These are phyloP conservation scores for Notospermus geniculatus DNA, from an alignment of 1,140 invertebrate genomes.

Conservation along the genomic window DNA sequence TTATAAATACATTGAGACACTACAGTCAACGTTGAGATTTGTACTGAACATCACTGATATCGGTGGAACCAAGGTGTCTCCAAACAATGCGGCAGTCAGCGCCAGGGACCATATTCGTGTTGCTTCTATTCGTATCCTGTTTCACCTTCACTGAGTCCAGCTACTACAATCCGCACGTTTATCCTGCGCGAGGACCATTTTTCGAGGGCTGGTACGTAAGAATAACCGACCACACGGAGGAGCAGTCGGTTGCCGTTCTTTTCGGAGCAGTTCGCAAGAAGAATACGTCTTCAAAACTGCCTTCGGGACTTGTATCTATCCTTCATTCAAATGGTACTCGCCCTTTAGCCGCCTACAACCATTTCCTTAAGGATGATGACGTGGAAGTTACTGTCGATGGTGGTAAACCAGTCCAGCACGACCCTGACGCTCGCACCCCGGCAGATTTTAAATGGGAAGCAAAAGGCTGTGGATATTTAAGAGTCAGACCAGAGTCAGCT, in stretches of 20 bases:
- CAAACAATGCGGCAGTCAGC: no score
- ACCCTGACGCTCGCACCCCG: constrained; percentile 30
- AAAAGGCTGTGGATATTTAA: constrained; percentile 18
- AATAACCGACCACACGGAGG: constrained; percentile 15
- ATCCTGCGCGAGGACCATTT: constrained; percentile 24
- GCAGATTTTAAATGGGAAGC: constrained; percentile 30
- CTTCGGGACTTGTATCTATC: neutral
- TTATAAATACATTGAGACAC: no score
- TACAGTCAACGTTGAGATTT: no score
- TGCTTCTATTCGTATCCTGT: no score
- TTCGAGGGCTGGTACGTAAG: constrained; percentile 32
- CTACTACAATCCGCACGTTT: constrained; percentile 26
- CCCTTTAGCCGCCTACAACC: neutral
- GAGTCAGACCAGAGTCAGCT: constrained; percentile 21
- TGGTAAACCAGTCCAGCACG: constrained; percentile 23
- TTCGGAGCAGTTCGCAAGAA: neutral
- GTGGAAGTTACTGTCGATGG: constrained; percentile 21
- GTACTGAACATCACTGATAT: no score
- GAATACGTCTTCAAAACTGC: neutral
- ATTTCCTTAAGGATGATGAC: neutral
- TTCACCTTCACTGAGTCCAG: no score
- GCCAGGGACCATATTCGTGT: no score
- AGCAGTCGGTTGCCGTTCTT: neutral
- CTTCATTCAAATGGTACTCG: neutral
- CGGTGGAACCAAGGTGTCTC: no score